phyloP scores from a whole-genome alignment of 1,140 invertebrate genomes.

The Zaprionus camerounensis region DNA sequence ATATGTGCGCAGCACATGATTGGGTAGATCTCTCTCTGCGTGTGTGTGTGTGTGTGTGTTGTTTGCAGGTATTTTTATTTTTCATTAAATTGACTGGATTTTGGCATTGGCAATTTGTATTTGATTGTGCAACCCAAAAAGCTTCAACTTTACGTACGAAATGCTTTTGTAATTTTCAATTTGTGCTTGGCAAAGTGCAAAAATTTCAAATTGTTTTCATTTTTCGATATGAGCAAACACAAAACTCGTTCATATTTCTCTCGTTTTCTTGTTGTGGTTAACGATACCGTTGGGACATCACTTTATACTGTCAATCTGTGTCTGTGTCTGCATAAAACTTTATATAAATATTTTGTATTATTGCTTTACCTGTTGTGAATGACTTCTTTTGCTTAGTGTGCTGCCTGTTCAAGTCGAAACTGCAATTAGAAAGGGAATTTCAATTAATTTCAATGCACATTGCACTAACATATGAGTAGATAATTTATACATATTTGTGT shows the following conservation, averaged over 20 bases:
- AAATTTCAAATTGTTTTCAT: conserved; percentile 1
- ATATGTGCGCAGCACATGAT: conserved; percentile 25
- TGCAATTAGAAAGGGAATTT: conserved; percentile 13
- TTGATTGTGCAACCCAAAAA: neutral
- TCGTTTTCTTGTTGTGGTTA: neutral
- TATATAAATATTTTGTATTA: neutral
- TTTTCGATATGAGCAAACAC: neutral
- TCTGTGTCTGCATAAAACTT: neutral
- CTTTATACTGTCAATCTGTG: neutral
- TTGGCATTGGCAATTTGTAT: conserved; percentile 18
- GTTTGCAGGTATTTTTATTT: conserved; percentile 52
- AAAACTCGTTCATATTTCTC: neutral
- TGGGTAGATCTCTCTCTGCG: neutral
- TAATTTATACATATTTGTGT: neutral
- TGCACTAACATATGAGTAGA: neutral
- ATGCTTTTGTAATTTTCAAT: conserved; percentile 9
- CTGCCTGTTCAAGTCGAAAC: neutral
- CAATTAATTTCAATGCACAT: conserved; percentile 6
- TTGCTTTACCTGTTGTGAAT: neutral
- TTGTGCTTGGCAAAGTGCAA: neutral
- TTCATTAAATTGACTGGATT: conserved; percentile 73
- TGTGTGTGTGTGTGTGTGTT: neutral
- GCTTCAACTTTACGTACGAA: neutral
- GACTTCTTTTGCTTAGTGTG: neutral
- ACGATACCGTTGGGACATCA: neutral